Base-by-base conservation (phyloP, 1,140 invertebrate genomes). In the Drosophila suzukii region DNA sequence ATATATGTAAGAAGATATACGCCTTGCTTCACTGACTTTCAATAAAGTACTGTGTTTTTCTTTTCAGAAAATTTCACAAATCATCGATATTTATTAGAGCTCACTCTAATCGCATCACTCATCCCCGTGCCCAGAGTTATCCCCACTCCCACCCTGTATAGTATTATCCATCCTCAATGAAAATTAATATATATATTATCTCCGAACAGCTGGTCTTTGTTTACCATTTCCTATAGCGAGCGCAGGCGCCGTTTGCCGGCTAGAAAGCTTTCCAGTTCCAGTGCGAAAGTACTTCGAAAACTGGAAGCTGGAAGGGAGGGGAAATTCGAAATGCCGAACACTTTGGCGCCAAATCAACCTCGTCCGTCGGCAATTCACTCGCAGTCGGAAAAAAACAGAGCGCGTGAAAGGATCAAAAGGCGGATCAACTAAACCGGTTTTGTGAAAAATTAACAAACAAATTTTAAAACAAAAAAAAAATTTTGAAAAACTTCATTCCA, bases 231-330 rank as follows among this genome's bases (percentile, higher is more conserved):
- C 4, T 11, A 17, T 44, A 13, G 4, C 17, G 11, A 0, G 11
- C 82, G 83, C 82, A 82, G 50, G 78, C 83, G 79, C 47, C 56
- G 49, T 75, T 63, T 49, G 61, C 83, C 82, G 82, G 81, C 75
- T 75, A 57, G 54, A 75, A 75, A 15, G 20, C 36, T 24, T 71
- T 83, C 63, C 76, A 58, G 56, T 82, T 78, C 79, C 76, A 81
- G 41, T 57, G 46, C 77, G 76, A 79, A 77, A 41, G 15, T 0
- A 24, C 39, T 82, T 83, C 79, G 80, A 51, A 20, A 47, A 72
- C 56, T 82, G 68, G 79, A 82, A 82, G 44, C 55, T 70, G 71
- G 71, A 74, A 74, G 15, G 32, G 30, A 77, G 81, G 77, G 83
- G 82, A 88, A 84, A 82, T 59, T 82, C 77, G 58, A 66, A 54